Evolutionary conservation across 1,140 invertebrate genomes (phyloP).

Genomic region (Rhynchophorus ferrugineus): DNA sequence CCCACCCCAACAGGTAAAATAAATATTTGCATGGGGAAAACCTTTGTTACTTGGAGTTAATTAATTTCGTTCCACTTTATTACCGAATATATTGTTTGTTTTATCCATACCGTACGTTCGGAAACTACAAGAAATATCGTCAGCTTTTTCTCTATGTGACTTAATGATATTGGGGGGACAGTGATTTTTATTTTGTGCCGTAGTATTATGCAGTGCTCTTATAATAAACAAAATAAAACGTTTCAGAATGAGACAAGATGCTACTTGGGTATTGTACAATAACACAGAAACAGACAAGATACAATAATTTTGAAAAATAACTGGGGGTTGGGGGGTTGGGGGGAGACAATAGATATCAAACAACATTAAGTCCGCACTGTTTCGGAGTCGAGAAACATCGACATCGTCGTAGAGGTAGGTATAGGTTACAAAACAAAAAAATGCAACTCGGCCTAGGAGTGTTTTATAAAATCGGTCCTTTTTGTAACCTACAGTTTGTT

Average conservation of each 20-base stretch:
- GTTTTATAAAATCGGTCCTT: too few relatives aligned
- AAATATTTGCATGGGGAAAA: too few relatives aligned
- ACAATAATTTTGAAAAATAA: constrained; percentile 2
- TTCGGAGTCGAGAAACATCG: too few relatives aligned
- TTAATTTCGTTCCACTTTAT: too few relatives aligned
- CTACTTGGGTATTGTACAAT: constrained; percentile 33
- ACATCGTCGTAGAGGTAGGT: too few relatives aligned
- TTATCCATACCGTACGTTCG: background rate
- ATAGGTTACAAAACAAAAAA: too few relatives aligned
- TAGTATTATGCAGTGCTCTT: constrained; percentile 37
- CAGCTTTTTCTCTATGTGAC: constrained; percentile 4
- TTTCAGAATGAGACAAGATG: constrained; percentile 28
- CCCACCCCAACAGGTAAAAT: too few relatives aligned
- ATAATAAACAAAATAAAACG: constrained; percentile 22
- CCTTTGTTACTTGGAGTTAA: too few relatives aligned
- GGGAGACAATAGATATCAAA: too few relatives aligned
- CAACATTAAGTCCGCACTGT: too few relatives aligned
- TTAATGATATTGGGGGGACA: constrained; percentile 8
- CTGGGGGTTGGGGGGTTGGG: too few relatives aligned
- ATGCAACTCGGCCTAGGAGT: too few relatives aligned
- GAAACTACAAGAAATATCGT: background rate
- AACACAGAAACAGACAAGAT: constrained; percentile 11
- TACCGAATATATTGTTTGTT: background rate
- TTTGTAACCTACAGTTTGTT: constrained; percentile 1
- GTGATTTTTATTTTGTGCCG: constrained; percentile 31